Percentiles rank a stretch among this genome's conserved stretches.
These are phyloP conservation scores for Andrena cerasifolii DNA, from an alignment of 1,140 invertebrate genomes.

Conservation along the genomic window DNA sequence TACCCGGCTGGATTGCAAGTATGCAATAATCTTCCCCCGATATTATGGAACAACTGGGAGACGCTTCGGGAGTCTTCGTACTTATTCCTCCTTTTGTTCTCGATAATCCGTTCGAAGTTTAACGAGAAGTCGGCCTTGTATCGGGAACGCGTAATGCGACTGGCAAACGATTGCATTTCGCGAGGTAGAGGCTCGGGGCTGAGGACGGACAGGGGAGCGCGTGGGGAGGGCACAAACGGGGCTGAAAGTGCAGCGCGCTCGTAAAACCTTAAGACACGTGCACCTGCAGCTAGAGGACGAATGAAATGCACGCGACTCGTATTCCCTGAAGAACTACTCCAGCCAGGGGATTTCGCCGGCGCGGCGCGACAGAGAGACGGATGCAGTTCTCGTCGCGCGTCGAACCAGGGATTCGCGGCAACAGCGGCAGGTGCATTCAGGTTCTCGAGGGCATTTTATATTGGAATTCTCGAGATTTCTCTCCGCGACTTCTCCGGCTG, in stretches of 20 bases:
- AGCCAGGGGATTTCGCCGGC: slow-evolving; percentile 33
- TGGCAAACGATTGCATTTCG: no score
- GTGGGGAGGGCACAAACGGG: not conserved
- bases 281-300: slow-evolving; percentile 13
- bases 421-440: slow-evolving; percentile 53
- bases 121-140: no score
- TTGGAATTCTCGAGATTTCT: slow-evolving; percentile 67
- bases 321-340: not conserved
- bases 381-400: slow-evolving; percentile 42
- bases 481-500: slow-evolving; percentile 42
- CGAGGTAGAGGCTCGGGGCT: no score
- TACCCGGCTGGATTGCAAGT: no score
- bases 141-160: no score
- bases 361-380: slow-evolving; percentile 28
- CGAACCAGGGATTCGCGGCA: slow-evolving; percentile 26
- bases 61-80: no score
- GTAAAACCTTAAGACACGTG: slow-evolving; percentile 1
- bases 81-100: no score
- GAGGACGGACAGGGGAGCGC: no score
- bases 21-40: no score
- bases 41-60: no score
- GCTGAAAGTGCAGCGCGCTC: not conserved
- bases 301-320: slow-evolving; percentile 11
- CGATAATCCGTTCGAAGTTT: no score
- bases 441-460: slow-evolving; percentile 55